Percentiles rank a stretch among this genome's conserved stretches.
Conservation (phyloP, 2,888 invertebrate species). For the Ormyrus labotus region DNA sequence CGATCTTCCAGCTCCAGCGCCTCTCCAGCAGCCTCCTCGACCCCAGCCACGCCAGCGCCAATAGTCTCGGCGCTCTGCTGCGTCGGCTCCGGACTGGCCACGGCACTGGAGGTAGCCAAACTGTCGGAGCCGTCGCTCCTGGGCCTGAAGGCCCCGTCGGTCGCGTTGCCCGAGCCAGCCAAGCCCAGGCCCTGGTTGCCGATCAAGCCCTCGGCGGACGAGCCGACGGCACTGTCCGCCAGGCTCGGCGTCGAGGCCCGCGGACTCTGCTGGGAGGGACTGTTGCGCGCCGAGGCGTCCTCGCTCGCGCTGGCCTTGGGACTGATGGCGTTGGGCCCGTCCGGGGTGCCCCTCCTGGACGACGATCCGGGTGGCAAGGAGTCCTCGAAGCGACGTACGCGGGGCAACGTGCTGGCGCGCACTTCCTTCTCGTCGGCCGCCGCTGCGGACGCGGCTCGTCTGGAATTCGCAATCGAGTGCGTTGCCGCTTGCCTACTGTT, state of each 20-base stretch:
- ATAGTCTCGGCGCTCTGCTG: constrained; percentile 44
- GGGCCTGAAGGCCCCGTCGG: constrained; percentile 65
- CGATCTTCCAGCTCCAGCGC: not conserved
- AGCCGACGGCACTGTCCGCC: constrained; percentile 80
- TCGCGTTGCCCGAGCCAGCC: constrained; percentile 17
- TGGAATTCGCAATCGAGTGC: constrained; percentile 64
- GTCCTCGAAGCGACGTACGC: constrained; percentile 62
- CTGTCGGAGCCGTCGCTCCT: constrained; percentile 76
- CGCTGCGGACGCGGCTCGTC: constrained; percentile 57
- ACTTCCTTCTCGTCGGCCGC: constrained; percentile 63
- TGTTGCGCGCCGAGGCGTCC: not conserved
- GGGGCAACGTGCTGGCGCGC: constrained; percentile 73
- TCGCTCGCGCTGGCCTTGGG: not conserved
- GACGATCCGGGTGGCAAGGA: not conserved
- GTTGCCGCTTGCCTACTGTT: constrained; percentile 62
- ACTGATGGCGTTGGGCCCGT: too few species aligned
- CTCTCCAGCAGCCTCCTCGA: constrained; percentile 17
- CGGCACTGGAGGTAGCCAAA: constrained; percentile 75
- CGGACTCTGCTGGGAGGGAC: constrained; percentile 37
- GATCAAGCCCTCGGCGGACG: constrained; percentile 77
- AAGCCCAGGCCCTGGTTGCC: not conserved
- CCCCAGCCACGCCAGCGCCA: constrained; percentile 61
- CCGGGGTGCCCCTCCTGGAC: constrained; percentile 68
- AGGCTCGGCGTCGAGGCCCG: constrained; percentile 78
- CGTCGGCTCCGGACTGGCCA: constrained; percentile 77